Evolutionary conservation across 2,113 vertebrate genomes (phyloP), one percentile per base, ranked within the genome.

Genomic region (Oceanodroma tethys): DNA sequence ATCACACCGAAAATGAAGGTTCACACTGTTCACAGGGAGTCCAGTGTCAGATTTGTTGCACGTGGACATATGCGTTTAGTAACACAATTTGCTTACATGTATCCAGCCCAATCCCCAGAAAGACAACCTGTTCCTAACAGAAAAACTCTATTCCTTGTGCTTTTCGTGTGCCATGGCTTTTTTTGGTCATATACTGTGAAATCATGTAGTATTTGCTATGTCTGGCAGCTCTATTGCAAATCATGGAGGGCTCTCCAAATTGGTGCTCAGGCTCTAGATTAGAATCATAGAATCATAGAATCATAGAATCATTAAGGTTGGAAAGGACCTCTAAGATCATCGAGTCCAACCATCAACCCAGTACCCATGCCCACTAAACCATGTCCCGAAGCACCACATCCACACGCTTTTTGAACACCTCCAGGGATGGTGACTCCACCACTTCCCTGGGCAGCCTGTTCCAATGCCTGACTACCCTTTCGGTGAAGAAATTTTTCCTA

Each of bases 1-100:
- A 42, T 16, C 3, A 0, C 3, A 1, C 25, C 4, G 3, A 71
- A 42, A 58, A 29, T 7, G 25, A 71, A 76, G 60, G 14, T 59
- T 83, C 38, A 34, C 9, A 3, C 10, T 38, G 14, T 58, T 80
- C 16, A 27, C 9, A 27, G 27, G 27, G 16, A 58, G 10, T 11
- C 43, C 20, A 11, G 13, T 10, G 40, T 43, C 58, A 78, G 30
- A 36, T 75, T 42, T 91, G 48, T 81, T 83, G 30, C 34, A 45
- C 3, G 0, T 16, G 17, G 25, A 55, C 12, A 83, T 67, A 56
- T 48, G 18, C 6, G 0, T 53, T 56, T 21, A 76, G 43, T 60
- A 60, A 43, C 16, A 13, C 8, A 18, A 34, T 56, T 80, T 4
- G 4, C 27, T 74, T 40, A 30, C 2, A 3, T 36, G 14, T 16